A percentile compares a stretch with the other conserved stretches of the same genome.
phyloP scores from a whole-genome alignment of 30 jellyfish, hydroid and myxozoan species.

The Aurelia aurita complex sp. Pacific region DNA sequence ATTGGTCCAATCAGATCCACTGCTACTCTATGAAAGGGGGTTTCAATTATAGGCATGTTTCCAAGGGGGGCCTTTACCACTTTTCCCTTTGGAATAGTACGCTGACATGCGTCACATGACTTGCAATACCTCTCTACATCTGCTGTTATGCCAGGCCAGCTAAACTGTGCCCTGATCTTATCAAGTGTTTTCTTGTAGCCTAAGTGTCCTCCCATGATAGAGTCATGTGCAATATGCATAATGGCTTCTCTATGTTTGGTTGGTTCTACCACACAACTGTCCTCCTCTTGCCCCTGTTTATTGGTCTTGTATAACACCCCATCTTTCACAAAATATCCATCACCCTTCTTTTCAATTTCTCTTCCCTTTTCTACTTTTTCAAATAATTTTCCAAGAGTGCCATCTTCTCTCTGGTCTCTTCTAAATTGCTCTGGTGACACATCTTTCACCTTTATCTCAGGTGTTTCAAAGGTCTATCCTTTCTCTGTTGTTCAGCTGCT shows the following conservation, averaged over 20 bases:
- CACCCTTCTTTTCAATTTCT: not conserved
- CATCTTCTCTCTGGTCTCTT: constrained; percentile 27
- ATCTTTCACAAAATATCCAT: not conserved
- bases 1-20: constrained; percentile 23
- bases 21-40: constrained; percentile 29
- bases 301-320: not conserved
- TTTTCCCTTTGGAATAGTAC: constrained; percentile 6
- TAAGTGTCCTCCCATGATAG: constrained; percentile 3
- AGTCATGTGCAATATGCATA: constrained; percentile 3
- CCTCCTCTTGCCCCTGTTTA: constrained; percentile 11
- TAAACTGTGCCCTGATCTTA: not conserved
- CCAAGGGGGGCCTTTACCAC: not conserved
- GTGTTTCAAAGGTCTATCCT: constrained; percentile 37
- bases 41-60: constrained; percentile 28
- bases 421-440: constrained; percentile 31
- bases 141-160: constrained; percentile 39
- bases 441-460: constrained; percentile 24
- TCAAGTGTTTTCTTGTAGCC: constrained; percentile 38
- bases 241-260: constrained; percentile 12
- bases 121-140: not conserved
- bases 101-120: constrained; percentile 23
- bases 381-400: constrained; percentile 2
- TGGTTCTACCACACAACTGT: constrained; percentile 16
- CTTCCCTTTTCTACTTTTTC: not conserved
- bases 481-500: constrained; percentile 36